Evolutionary conservation across 2,888 invertebrate species (phyloP).

Genomic region (Diarsia rubi): DNA sequence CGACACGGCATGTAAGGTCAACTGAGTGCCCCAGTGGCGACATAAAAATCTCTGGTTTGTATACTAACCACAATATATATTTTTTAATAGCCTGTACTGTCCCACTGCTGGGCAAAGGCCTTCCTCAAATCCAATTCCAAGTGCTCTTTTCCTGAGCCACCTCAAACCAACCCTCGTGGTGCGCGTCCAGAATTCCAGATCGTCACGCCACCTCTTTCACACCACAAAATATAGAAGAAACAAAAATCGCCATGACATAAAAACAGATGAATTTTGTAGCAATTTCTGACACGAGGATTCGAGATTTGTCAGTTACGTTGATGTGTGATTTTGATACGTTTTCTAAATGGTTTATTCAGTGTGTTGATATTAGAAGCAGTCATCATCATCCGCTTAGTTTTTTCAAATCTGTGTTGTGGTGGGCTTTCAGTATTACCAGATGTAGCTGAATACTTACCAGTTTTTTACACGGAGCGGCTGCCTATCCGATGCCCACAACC

Average conservation of each 20-base stretch:
- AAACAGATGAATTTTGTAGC: conserved; percentile 16
- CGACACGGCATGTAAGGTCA: no score
- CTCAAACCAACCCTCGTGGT: no score
- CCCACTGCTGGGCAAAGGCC: no score
- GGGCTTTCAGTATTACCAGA: neutral
- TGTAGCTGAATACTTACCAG: neutral
- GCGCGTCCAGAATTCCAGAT: no score
- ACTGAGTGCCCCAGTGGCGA: no score
- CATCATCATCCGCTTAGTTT: neutral
- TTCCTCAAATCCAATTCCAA: no score
- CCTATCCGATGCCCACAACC: neutral
- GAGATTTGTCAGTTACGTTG: conserved; percentile 21
- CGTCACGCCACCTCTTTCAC: no score
- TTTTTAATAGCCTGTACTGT: no score
- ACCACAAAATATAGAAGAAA: no score
- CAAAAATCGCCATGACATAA: conserved; percentile 12
- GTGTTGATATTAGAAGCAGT: neutral
- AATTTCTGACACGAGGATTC: conserved; percentile 12
- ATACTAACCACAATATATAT: no score
- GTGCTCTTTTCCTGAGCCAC: no score
- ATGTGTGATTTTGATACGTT: conserved; percentile 5
- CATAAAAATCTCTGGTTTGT: no score
- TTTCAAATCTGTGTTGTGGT: neutral
- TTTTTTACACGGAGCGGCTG: neutral
- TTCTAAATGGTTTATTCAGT: neutral